Conservation (phyloP, 2,888 invertebrate genomes). For the Epistrophella euchroma region DNA sequence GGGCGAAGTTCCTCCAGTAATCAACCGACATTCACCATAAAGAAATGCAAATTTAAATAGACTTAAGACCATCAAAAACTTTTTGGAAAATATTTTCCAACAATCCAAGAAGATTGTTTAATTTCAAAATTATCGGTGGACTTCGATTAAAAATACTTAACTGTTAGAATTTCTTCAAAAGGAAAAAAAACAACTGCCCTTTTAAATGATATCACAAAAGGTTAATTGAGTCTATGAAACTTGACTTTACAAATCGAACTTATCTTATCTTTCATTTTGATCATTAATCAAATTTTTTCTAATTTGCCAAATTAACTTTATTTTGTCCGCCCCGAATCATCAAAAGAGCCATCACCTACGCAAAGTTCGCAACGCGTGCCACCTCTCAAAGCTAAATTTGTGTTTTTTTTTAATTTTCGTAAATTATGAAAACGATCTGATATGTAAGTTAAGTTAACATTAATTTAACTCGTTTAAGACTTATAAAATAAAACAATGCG, state of each 20-base stretch:
- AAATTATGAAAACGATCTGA: slow-evolving; percentile 13
- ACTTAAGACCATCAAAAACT: no score
- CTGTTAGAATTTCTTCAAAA: neutral
- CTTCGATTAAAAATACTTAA: neutral
- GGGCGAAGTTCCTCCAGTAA: no score
- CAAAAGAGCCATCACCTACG: slow-evolving; percentile 39
- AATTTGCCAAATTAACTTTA: slow-evolving; percentile 52
- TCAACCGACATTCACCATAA: no score
- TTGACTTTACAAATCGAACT: neutral
- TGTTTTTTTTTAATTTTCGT: slow-evolving; percentile 11
- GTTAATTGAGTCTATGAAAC: neutral
- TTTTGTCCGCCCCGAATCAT: slow-evolving; percentile 16
- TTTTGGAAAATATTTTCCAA: no score
- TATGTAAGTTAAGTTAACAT: slow-evolving; percentile 25
- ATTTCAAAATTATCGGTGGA: neutral
- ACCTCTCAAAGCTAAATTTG: slow-evolving; percentile 5
- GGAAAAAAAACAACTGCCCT: neutral
- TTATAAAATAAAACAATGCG: slow-evolving; percentile 5
- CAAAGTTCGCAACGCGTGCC: slow-evolving; percentile 10
- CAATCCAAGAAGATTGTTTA: neutral
- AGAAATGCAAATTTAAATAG: no score
- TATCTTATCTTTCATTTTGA: slow-evolving; percentile 12
- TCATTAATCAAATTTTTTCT: slow-evolving; percentile 59
- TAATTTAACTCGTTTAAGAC: slow-evolving; percentile 34
- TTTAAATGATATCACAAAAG: neutral